Percentiles rank a stretch among this genome's conserved stretches.
Evolutionary conservation across 2,113 vertebrate species (phyloP).

Genomic region (Cavia porcellus): DNA sequence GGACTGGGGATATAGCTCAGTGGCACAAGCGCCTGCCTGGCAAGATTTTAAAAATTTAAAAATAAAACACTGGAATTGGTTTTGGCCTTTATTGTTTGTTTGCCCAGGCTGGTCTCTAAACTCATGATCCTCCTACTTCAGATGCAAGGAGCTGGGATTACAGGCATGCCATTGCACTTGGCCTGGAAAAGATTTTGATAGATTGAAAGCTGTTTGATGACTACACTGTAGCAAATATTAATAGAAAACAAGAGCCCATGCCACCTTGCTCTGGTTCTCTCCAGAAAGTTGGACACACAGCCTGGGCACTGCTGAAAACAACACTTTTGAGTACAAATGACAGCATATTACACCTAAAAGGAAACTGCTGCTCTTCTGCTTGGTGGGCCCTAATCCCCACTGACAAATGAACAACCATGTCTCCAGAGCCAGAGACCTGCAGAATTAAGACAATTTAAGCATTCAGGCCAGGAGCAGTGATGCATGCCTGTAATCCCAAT

Average conservation of each 20-base stretch:
- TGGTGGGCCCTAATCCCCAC: not conserved
- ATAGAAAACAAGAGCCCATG: not conserved
- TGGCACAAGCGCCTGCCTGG: too few species aligned
- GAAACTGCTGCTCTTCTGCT: not conserved
- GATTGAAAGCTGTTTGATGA: not conserved
- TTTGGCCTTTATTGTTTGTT: not conserved
- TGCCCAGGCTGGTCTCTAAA: not conserved
- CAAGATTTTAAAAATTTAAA: too few species aligned
- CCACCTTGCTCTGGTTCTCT: not conserved
- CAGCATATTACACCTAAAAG: not conserved
- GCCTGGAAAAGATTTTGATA: slow-evolving; percentile 17
- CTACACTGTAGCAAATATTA: not conserved
- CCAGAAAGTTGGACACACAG: not conserved
- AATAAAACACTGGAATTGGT: not conserved
- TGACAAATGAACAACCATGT: not conserved
- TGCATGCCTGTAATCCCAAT: not conserved
- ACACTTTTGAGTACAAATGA: not conserved
- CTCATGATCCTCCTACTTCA: not conserved
- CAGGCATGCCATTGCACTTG: not conserved
- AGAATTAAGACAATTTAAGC: not conserved
- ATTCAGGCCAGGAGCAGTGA: not conserved
- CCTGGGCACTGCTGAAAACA: not conserved
- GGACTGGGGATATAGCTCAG: too few species aligned
- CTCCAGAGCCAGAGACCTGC: not conserved
- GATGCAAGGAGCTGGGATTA: not conserved